Base-by-base conservation (phyloP, 2,797 vertebrate genomes). In the Paguma larvata region DNA sequence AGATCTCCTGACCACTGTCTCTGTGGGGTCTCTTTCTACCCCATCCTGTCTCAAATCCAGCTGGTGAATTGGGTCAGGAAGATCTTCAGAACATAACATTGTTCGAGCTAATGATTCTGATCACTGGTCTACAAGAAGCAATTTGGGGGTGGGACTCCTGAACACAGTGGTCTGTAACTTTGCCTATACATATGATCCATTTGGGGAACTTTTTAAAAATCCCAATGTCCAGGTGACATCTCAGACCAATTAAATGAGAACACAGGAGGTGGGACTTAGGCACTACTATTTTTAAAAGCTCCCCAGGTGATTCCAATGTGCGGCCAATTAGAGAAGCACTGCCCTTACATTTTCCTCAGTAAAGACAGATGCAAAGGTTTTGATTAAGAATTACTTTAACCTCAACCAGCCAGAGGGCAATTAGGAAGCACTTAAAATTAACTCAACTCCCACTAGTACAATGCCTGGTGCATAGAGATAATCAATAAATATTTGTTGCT, bases 301-400 rank as follows among this genome's bases (percentile, higher is more conserved):
- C 92, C 80, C 95, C 88, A 92, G 97, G 95, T 84, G 92, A 95
- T 97, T 97, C 94, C 95, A 91, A 46, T 78, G 62, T 84, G 72
- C 2, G 7, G 91, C 80, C 94, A 65, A 65, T 79, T 56, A 56
- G 93, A 94, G 93, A 95, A 89, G 70, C 83, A 59, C 79, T 59
- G 94, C 89, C 82, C 86, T 97, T 72, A 88, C 87, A 93, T 94
- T 97, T 96, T 97, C 92, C 84, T 73, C 95, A 82, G 89, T 84
- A 92, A 96, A 97, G 95, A 85, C 53, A 85, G 91, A 96, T 53
- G 85, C 87, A 95, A 92, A 93, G 95, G 97, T 97, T 98, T 96
- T 97, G 92, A 97, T 97, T 98, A 98, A 97, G 95, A 97, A 98
- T 98, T 87, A 82, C 96, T 84, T 94, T 97, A 93, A 97, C 95